Evolutionary conservation across 2,113 vertebrate genomes (phyloP).

Genomic region (Australoheros scitulus): DNA sequence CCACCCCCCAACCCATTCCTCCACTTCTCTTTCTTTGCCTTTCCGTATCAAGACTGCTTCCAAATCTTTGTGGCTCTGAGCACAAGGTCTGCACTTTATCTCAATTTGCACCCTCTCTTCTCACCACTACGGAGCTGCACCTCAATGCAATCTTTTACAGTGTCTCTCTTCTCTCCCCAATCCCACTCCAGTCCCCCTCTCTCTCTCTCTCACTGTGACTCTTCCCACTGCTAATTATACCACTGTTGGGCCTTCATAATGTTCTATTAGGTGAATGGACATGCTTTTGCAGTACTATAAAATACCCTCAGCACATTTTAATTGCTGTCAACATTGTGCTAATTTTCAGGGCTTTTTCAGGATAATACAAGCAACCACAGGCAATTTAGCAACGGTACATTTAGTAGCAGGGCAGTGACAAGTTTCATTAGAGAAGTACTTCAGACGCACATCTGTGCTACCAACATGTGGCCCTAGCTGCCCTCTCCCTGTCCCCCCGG

Average conservation of each 20-base stretch:
- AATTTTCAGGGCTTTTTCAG: conserved; percentile 1
- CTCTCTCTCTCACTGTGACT: conserved; percentile 14
- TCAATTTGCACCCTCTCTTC: conserved; percentile 42
- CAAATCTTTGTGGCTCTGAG: conserved; percentile 47
- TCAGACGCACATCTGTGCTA: conserved; percentile 51
- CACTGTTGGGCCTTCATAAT: conserved; percentile 42
- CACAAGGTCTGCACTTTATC: conserved; percentile 52
- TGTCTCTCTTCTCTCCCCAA: background rate
- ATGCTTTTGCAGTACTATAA: conserved; percentile 23
- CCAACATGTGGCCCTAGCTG: conserved; percentile 10
- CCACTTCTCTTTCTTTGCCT: conserved; percentile 33
- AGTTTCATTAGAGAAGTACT: conserved; percentile 22
- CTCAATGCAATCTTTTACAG: conserved; percentile 4
- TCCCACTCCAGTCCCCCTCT: background rate
- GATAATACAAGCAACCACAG: background rate
- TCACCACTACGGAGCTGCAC: conserved; percentile 2
- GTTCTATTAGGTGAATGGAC: conserved; percentile 41
- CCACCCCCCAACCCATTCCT: background rate
- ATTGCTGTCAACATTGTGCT: conserved; percentile 45
- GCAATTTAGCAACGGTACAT: conserved; percentile 10
- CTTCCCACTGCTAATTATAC: conserved; percentile 35
- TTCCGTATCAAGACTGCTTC: conserved; percentile 45
- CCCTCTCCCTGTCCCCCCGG: conserved; percentile 21
- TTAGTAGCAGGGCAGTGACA: conserved; percentile 21
- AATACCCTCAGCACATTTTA: background rate